A percentile compares a stretch with the other conserved stretches of the same genome.
phyloP scores from a whole-genome alignment of 2,797 vertebrate species.

The Sternotherus odoratus region DNA sequence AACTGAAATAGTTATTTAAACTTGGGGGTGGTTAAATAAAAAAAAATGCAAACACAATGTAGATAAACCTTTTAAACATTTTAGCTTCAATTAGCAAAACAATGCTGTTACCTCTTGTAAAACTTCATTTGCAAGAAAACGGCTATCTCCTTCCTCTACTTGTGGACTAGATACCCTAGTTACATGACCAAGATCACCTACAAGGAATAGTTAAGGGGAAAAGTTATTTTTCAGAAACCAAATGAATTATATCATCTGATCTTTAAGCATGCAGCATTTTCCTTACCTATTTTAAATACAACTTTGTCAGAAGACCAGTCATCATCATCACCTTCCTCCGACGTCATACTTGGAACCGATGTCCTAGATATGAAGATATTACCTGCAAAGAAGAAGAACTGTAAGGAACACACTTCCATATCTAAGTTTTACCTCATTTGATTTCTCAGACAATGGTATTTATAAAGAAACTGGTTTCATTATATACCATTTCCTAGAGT shows the following conservation, averaged over 20 bases:
- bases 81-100: not conserved
- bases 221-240: conserved; percentile 21
- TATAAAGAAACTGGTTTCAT: not conserved
- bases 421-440: not conserved
- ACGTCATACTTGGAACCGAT: conserved; percentile 80
- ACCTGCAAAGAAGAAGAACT: conserved; percentile 80
- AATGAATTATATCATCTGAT: not conserved
- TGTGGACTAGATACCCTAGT: conserved; percentile 95
- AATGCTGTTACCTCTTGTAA: conserved; percentile 91
- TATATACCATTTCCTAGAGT: not conserved
- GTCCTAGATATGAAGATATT: conserved; percentile 98
- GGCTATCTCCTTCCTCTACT: conserved; percentile 97
- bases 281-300: conserved; percentile 95
- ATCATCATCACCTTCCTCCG: conserved; percentile 94
- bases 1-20: not conserved
- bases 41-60: not conserved
- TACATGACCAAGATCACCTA: conserved; percentile 98
- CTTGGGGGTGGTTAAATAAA: not conserved
- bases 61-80: not conserved
- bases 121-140: conserved; percentile 97
- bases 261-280: not conserved
- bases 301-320: conserved; percentile 88
- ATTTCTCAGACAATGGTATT: not conserved
- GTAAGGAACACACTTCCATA: not conserved
- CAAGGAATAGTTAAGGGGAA: not conserved